Evolutionary conservation across 2,797 vertebrate species (phyloP).

Genomic region (Epinephelus malabaricus): DNA sequence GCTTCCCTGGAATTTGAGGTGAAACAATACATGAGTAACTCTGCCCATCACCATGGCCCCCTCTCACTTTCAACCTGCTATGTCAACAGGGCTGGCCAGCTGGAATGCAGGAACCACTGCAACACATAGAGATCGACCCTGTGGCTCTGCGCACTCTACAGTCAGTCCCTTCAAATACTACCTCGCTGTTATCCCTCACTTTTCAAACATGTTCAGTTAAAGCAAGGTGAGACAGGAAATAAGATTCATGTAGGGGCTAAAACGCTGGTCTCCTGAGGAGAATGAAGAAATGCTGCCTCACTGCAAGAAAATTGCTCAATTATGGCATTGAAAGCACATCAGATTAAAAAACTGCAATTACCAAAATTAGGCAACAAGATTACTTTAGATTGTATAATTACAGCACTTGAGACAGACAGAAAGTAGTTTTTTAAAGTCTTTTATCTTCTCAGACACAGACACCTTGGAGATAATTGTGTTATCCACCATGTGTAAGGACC

Average conservation of each 20-base stretch:
- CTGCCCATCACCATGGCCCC: constrained; percentile 58
- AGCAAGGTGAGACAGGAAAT: neutral
- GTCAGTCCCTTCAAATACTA: constrained; percentile 30
- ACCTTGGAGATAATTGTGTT: neutral
- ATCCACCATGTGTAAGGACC: neutral
- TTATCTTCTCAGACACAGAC: neutral
- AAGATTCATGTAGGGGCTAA: neutral
- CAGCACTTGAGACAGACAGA: constrained; percentile 8
- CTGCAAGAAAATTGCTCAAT: constrained; percentile 22
- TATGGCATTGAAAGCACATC: constrained; percentile 14
- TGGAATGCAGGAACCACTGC: constrained; percentile 78
- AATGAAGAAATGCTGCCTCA: neutral
- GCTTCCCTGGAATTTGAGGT: constrained; percentile 73
- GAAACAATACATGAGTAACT: constrained; percentile 70
- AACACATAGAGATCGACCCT: constrained; percentile 47
- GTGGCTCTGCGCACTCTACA: constrained; percentile 7
- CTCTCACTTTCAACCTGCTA: constrained; percentile 77
- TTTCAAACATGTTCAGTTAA: constrained; percentile 22
- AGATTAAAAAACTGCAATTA: constrained; percentile 22
- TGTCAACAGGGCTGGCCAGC: constrained; percentile 76
- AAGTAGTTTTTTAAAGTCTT: neutral
- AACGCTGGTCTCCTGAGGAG: neutral
- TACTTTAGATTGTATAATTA: constrained; percentile 18
- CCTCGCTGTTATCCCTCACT: neutral
- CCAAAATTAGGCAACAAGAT: constrained; percentile 7